Evolutionary conservation across 1,140 invertebrate genomes (phyloP).

Genomic region (Oreohelix idahoensis): DNA sequence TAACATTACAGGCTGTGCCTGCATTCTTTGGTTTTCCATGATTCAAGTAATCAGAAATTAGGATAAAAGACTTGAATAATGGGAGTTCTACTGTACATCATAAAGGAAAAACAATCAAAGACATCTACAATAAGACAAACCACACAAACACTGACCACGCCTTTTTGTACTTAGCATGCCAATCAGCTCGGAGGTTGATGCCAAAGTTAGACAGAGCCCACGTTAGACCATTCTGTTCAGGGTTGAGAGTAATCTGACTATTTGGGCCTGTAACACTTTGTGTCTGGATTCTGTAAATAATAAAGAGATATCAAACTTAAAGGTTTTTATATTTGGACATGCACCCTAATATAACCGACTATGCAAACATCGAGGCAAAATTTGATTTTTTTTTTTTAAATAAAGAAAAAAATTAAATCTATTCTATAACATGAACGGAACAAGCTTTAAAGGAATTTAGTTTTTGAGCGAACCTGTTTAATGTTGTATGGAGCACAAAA

Average conservation of each 20-base stretch:
- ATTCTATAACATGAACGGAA: background rate
- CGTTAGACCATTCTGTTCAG: slow-evolving; percentile 10
- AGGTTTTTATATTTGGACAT: too few species aligned
- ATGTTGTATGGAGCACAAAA: background rate
- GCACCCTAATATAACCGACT: too few species aligned
- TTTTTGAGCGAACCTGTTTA: background rate
- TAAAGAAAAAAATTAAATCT: background rate
- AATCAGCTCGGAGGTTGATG: slow-evolving; percentile 32
- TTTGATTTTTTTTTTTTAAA: background rate
- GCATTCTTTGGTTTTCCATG: too few species aligned
- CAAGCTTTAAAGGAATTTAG: background rate
- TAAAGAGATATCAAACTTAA: too few species aligned
- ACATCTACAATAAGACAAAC: too few species aligned
- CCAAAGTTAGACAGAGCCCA: slow-evolving; percentile 23
- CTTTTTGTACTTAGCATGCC: slow-evolving; percentile 32
- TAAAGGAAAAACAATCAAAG: background rate
- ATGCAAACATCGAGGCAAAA: background rate
- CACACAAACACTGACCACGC: slow-evolving; percentile 27
- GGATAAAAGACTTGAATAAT: too few species aligned
- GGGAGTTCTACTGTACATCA: background rate
- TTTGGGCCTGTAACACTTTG: background rate
- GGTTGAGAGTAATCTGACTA: slow-evolving; percentile 10
- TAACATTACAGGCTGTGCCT: too few species aligned
- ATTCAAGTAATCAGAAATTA: too few species aligned
- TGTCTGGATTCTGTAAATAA: slow-evolving; percentile 25